Base-by-base conservation (phyloP, 2,113 vertebrate species). In the Vireo altiloquus region DNA sequence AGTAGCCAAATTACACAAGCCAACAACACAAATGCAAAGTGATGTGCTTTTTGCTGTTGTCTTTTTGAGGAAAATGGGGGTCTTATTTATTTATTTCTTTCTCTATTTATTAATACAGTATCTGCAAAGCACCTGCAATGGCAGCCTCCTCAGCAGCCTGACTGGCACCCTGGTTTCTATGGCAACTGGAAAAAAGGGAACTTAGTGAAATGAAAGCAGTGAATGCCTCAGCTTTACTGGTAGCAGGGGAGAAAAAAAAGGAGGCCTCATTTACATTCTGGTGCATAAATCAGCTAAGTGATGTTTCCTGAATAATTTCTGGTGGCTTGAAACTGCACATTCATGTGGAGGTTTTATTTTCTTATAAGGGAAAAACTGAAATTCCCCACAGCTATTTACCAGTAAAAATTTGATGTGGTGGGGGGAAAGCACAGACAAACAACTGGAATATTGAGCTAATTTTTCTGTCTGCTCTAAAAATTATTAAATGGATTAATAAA, bases 81-180 rank as follows among this genome's bases (percentile, higher is more conserved):
- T 53, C 22, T 57, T 60, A 60, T 69, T 96, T 87, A 92, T 92
- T 90, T 78, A 30, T 81, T 89, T 94, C 8, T 89, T 85, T 82
- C 2, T 64, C 63, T 65, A 33, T 88, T 89, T 95, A 83, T 92
- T 89, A 96, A 94, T 94, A 89, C 64, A 19, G 40, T 95, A 93
- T 95, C 90, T 95, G 89, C 93, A 96, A 90, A 82, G 75, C 96
- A 97, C 95, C 95, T 96, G 97, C 95, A 96, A 95, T 76, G 89
- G 92, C 87, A 97, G 92, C 59, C 63, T 90, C 66, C 70, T 84
- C 46, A 7, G 65, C 91, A 80, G 93, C 52, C 90, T 93, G 94
- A 96, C 93, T 96, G 94, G 87, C 95, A 96, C 87, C 64, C 79
- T 64, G 61, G 96, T 97, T 96, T 90, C 96, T 63, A 94, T 96